phyloP scores from a whole-genome alignment of 2,797 vertebrate genomes.

The Hypotaenidia okinawae region DNA sequence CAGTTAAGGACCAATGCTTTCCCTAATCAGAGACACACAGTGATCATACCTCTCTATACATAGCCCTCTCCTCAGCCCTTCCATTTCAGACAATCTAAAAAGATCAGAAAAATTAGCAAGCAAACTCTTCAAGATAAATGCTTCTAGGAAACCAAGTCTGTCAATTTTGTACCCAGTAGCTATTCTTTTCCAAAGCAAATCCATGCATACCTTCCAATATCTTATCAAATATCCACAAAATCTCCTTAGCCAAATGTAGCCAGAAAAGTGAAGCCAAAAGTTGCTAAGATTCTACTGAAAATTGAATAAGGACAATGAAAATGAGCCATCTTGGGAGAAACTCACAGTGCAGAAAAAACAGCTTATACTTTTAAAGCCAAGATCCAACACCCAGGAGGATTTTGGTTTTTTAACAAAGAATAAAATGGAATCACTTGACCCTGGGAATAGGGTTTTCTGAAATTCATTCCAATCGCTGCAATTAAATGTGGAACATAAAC shows the following conservation, averaged over 20 bases:
- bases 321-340: not conserved
- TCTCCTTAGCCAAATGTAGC: not conserved
- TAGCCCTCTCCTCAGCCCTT: not conserved
- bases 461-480: slow-evolving; percentile 10
- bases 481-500: not conserved
- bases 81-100: slow-evolving; percentile 43
- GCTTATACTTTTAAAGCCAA: not conserved
- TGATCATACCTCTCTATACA: not conserved
- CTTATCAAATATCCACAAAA: not conserved
- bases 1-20: not conserved
- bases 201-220: not conserved
- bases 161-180: not conserved
- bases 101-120: not conserved
- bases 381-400: not conserved
- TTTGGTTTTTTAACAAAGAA: not conserved
- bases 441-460: not conserved
- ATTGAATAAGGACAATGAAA: slow-evolving; percentile 21
- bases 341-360: not conserved
- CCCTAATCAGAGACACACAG: not conserved
- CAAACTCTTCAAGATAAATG: slow-evolving; percentile 18
- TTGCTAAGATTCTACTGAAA: not conserved
- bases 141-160: not conserved
- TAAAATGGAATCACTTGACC: not conserved
- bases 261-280: no score
- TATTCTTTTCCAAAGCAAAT: slow-evolving; percentile 9